Evolutionary conservation across 92 coral and sea anemone genomes (phyloP), one percentile per base, ranked within the genome.

Genomic region (Pocillopora grandis): DNA sequence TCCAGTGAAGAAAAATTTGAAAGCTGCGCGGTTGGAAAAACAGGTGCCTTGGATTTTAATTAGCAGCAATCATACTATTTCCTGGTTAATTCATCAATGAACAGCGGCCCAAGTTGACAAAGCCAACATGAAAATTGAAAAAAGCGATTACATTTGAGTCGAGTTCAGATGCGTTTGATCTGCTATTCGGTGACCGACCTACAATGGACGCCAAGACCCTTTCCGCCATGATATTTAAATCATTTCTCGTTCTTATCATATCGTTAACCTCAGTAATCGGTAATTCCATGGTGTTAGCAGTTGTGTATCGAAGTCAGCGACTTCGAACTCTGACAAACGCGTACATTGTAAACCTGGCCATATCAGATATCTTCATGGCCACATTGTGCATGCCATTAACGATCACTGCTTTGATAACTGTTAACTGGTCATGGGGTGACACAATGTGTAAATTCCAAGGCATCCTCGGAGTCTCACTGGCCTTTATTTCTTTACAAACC

Each of bases 311-410:
- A 64, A 61, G 60, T 64, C 70, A 23, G 31, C 52, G 71, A 14
- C 70, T 77, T 59, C 82, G 71, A 61, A 59, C 71, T 58, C 42
- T 62, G 11, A 77, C 82, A 5, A 77, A 77, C 56, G 31, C 18
- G 27, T 61, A 31, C 16, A 20, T 77, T 33, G 35, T 77, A 10
- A 59, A 42, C 31, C 57, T 61, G 70, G 58, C 82, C 1, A 14
- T 77, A 15, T 18, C 69, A 12, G 82, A 61, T 20, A 42, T 77
- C 19, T 65, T 77, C 5, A 59, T 59, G 70, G 71, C 70, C 19
- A 18, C 60, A 14, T 77, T 77, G 56, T 36, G 69, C 31, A 77
- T 77, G 71, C 69, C 68, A 21, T 35, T 64, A 31, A 59, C 82
- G 71, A 14, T 17, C 5, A 14, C 31, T 31, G 18, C 57, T 18